phyloP scores from a whole-genome alignment of 2,888 invertebrate genomes.

The Biston betularia region DNA sequence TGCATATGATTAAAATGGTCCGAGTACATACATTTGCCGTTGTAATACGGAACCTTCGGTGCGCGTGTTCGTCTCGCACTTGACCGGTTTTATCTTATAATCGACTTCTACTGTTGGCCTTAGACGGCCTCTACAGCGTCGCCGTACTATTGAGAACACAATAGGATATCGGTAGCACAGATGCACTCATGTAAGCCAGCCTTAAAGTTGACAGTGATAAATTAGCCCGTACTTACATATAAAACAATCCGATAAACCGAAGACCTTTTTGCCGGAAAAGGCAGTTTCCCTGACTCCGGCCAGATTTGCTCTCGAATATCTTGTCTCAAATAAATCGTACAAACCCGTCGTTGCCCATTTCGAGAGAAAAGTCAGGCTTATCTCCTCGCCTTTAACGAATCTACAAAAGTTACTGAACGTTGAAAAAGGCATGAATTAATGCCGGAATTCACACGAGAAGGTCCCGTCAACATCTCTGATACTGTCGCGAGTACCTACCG shows the following conservation, averaged over 20 bases:
- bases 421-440: slow-evolving; percentile 22
- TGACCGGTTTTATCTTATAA: no score
- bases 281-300: slow-evolving; percentile 22
- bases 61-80: no score
- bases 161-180: no score
- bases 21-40: no score
- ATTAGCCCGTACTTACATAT: neutral
- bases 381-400: slow-evolving; percentile 31
- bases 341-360: slow-evolving; percentile 37
- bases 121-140: no score
- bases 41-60: no score
- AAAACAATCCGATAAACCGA: neutral
- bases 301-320: slow-evolving; percentile 18
- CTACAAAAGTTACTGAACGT: slow-evolving; percentile 34
- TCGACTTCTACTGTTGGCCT: no score
- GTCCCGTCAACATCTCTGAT: slow-evolving; percentile 62
- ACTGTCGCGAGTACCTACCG: slow-evolving; percentile 57
- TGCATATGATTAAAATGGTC: no score
- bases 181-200: no score
- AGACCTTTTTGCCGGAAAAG: slow-evolving; percentile 27
- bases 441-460: slow-evolving; percentile 51
- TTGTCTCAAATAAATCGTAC: slow-evolving; percentile 23
- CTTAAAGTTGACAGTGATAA: neutral
- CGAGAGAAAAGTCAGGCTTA: slow-evolving; percentile 39
- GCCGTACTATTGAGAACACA: neutral